phyloP scores from a whole-genome alignment of 2,888 invertebrate genomes.

The Nemotelus pantherinus region DNA sequence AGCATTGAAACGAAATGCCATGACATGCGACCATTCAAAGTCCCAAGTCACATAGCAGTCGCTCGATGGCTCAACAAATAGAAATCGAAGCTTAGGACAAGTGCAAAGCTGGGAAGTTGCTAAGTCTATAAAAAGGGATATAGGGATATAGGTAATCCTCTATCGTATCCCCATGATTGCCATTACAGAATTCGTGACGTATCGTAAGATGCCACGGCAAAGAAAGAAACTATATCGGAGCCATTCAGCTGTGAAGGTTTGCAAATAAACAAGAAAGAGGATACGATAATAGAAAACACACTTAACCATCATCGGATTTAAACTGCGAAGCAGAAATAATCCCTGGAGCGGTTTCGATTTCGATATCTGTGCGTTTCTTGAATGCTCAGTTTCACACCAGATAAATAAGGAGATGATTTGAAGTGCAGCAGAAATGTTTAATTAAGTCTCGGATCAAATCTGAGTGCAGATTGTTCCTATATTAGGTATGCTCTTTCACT shows the following conservation, averaged over 20 bases:
- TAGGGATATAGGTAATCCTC: slow-evolving; percentile 45
- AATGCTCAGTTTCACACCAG: slow-evolving; percentile 2
- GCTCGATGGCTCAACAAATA: slow-evolving; percentile 47
- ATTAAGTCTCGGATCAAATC: slow-evolving; percentile 12
- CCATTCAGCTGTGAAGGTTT: slow-evolving; percentile 16
- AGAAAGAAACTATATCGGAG: slow-evolving; percentile 14
- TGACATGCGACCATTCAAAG: slow-evolving; percentile 43
- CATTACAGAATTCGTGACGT: slow-evolving; percentile 46
- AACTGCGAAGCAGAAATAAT: slow-evolving; percentile 1
- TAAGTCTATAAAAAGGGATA: slow-evolving; percentile 45
- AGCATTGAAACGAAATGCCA: slow-evolving; percentile 29
- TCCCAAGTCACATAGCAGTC: slow-evolving; percentile 39
- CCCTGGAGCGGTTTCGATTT: slow-evolving; percentile 21
- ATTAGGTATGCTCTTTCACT: no score
- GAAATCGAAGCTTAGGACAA: slow-evolving; percentile 32
- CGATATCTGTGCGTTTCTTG: background rate
- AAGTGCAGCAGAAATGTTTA: slow-evolving; percentile 35
- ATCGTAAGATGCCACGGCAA: slow-evolving; percentile 33
- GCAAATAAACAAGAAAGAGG: slow-evolving; percentile 27
- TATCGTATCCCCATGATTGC: slow-evolving; percentile 45
- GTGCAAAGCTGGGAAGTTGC: background rate
- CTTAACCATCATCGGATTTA: slow-evolving; percentile 10
- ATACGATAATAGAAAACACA: slow-evolving; percentile 35
- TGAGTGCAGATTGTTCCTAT: no score
- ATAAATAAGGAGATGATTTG: slow-evolving; percentile 18